phyloP scores from a whole-genome alignment of 2,797 vertebrate species.

The Huso huso region DNA sequence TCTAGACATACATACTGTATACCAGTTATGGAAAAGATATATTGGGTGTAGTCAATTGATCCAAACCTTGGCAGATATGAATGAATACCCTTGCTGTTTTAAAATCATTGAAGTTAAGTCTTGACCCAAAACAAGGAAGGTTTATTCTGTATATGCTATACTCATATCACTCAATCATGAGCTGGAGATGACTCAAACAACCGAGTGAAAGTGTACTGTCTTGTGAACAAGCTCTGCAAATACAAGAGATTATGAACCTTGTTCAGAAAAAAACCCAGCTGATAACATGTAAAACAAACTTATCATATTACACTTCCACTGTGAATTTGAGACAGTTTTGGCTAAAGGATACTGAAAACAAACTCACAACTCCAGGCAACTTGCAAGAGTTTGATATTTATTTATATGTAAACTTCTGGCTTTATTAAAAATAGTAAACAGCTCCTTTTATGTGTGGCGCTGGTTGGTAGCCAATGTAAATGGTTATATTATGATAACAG shows the following conservation, averaged over 20 bases:
- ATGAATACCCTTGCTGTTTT: too few species aligned
- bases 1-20: too few species aligned
- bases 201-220: slow-evolving; percentile 37
- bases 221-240: slow-evolving; percentile 11
- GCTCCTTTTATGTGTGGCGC: slow-evolving; percentile 59
- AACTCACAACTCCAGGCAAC: slow-evolving; percentile 39
- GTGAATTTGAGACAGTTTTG: slow-evolving; percentile 45
- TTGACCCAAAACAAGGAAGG: too few species aligned
- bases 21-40: too few species aligned
- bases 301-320: slow-evolving; percentile 45
- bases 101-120: too few species aligned
- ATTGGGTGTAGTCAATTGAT: too few species aligned
- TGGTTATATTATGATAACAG: slow-evolving; percentile 80
- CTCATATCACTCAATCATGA: too few species aligned
- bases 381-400: slow-evolving; percentile 40
- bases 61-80: too few species aligned
- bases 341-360: slow-evolving; percentile 48
- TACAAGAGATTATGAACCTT: slow-evolving; percentile 47
- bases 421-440: slow-evolving; percentile 67
- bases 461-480: slow-evolving; percentile 80
- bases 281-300: slow-evolving; percentile 51
- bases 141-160: too few species aligned
- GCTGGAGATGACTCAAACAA: neutral
- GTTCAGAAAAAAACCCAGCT: slow-evolving; percentile 50
- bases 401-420: slow-evolving; percentile 51